phyloP scores from a whole-genome alignment of 2,113 vertebrate genomes.

The Axis porcinus region DNA sequence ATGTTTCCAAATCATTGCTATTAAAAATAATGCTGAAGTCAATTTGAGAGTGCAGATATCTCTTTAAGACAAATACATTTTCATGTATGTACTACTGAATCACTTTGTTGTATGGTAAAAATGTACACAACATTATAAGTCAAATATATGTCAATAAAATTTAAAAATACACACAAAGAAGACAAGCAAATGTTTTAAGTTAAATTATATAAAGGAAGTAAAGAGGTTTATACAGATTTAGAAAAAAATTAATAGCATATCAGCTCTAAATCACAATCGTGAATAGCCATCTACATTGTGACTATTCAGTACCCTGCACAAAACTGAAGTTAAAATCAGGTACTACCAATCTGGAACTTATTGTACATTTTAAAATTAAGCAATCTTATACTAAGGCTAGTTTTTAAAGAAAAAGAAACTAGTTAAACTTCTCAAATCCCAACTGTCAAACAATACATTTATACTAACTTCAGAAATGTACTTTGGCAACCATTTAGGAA shows the following conservation, averaged over 20 bases:
- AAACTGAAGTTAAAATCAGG: not conserved
- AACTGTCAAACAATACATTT: slow-evolving; percentile 73
- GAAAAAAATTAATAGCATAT: not conserved
- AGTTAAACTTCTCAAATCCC: slow-evolving; percentile 53
- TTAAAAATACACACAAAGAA: not conserved
- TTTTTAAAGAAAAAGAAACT: slow-evolving; percentile 50
- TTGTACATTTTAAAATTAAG: not conserved
- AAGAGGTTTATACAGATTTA: not conserved
- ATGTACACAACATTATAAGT: not conserved
- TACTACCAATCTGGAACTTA: not conserved
- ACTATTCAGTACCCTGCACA: not conserved
- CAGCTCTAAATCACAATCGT: not conserved
- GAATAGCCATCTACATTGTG: not conserved
- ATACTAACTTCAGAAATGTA: slow-evolving; percentile 55
- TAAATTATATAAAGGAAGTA: not conserved
- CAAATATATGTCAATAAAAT: not conserved
- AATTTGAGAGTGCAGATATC: not conserved
- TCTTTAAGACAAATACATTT: not conserved
- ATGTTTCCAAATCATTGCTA: not conserved
- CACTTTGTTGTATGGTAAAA: not conserved
- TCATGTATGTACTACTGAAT: not conserved
- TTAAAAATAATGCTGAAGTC: not conserved
- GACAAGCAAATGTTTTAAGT: not conserved
- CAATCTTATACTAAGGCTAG: not conserved
- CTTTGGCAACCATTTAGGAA: slow-evolving; percentile 70